Percentiles rank a stretch among this genome's conserved stretches.
phyloP scores from a whole-genome alignment of 2,797 vertebrate species.

The Pipistrellus pipistrellus region DNA sequence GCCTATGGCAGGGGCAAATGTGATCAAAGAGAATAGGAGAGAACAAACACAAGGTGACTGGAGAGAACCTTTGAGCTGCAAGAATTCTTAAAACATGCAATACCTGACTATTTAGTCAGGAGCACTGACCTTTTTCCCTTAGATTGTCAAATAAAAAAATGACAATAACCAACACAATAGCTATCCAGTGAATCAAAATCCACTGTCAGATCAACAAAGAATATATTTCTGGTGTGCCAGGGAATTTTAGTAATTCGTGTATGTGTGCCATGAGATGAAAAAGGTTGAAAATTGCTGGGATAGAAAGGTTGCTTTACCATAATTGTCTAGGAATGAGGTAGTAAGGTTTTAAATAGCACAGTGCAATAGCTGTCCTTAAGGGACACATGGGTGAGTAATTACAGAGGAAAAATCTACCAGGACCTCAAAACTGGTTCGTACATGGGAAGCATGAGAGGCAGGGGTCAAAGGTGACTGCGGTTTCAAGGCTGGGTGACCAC shows the following conservation, averaged over 20 bases:
- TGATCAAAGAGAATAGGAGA: neutral
- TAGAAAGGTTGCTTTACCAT: neutral
- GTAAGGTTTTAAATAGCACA: neutral
- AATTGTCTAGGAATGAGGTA: neutral
- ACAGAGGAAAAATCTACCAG: conserved; percentile 57
- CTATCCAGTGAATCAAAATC: neutral
- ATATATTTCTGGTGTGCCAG: neutral
- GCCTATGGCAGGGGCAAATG: neutral
- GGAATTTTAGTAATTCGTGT: neutral
- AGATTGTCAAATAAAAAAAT: neutral
- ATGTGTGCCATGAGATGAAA: neutral
- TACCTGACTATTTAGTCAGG: neutral
- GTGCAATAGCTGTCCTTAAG: neutral
- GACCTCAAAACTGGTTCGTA: conserved; percentile 41
- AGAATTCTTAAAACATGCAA: neutral
- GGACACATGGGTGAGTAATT: neutral
- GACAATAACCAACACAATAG: neutral
- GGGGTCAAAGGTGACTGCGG: conserved; percentile 34
- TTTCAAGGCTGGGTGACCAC: conserved; percentile 59
- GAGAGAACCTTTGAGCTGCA: neutral
- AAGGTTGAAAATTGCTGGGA: neutral
- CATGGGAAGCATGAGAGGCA: conserved; percentile 12
- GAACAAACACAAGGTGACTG: neutral
- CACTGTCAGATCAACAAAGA: neutral
- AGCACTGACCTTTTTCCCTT: neutral